These are phyloP conservation scores for Passer montanus DNA, from an alignment of 2,113 vertebrate genomes.

Conservation along the genomic window DNA sequence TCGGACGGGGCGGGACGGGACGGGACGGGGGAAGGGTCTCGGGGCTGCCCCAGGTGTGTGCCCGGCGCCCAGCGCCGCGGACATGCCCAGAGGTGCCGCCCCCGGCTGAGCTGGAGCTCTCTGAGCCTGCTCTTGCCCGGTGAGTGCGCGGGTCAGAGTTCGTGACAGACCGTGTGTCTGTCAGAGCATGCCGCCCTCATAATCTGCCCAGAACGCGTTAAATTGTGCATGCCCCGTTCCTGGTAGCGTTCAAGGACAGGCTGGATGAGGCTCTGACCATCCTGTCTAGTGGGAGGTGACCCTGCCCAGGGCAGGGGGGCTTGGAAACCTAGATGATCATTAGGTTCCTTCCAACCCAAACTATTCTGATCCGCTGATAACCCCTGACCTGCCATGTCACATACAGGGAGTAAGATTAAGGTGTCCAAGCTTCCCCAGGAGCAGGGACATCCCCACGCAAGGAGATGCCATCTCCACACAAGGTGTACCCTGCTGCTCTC, in stretches of 20 bases:
- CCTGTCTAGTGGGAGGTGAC: background rate
- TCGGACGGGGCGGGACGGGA: background rate
- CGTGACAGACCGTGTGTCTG: background rate
- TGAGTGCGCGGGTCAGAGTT: rapidly evolving
- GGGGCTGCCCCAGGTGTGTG: background rate
- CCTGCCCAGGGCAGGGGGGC: too few relatives aligned
- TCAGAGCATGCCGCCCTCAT: background rate
- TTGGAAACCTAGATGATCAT: background rate
- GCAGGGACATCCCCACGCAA: rapidly evolving
- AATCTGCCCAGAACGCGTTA: background rate
- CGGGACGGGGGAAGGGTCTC: background rate
- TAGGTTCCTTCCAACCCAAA: background rate
- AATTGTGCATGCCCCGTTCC: background rate
- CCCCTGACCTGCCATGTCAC: background rate
- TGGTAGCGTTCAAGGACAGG: background rate
- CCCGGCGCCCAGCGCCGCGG: background rate
- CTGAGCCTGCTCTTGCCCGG: background rate
- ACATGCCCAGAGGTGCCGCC: rapidly evolving
- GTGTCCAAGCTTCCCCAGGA: background rate
- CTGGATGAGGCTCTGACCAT: background rate
- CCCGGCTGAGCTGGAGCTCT: background rate
- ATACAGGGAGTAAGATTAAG: background rate
- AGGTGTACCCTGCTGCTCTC: background rate
- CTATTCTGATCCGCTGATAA: background rate
- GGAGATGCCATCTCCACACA: too few relatives aligned